phyloP scores from a whole-genome alignment of 2,888 invertebrate species.

The Apomyelois bistriatella region DNA sequence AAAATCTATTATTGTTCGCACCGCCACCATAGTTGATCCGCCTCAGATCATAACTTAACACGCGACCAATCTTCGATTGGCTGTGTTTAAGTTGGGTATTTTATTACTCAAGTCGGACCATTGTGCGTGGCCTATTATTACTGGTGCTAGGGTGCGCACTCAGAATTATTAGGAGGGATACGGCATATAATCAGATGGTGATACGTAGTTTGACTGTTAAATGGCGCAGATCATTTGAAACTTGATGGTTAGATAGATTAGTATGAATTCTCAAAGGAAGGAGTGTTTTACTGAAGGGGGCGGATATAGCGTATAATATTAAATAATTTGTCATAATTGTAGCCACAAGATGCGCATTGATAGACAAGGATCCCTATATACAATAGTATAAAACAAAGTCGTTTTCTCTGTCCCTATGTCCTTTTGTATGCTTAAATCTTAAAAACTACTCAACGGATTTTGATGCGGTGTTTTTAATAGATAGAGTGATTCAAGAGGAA shows the following conservation, averaged over 20 bases:
- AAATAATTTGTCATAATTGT: too few relatives aligned
- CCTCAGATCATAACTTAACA: neutral
- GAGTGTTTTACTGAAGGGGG: too few relatives aligned
- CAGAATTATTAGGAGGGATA: neutral
- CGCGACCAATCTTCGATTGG: neutral
- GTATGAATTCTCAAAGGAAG: neutral
- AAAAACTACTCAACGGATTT: too few relatives aligned
- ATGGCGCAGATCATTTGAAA: neutral
- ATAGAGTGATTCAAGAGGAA: too few relatives aligned
- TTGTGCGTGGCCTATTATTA: slow-evolving; percentile 24
- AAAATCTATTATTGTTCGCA: too few relatives aligned
- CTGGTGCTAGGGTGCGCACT: slow-evolving; percentile 12
- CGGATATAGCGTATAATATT: too few relatives aligned
- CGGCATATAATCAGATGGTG: neutral
- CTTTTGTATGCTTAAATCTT: too few relatives aligned
- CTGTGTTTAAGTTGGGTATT: slow-evolving; percentile 23
- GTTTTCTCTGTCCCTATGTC: too few relatives aligned
- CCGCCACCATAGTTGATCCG: too few relatives aligned
- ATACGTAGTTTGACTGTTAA: neutral
- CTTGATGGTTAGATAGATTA: neutral
- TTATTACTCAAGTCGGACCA: slow-evolving; percentile 22
- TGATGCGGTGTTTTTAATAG: too few relatives aligned
- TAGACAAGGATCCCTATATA: neutral
- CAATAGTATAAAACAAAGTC: too few relatives aligned
- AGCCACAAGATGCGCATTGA: neutral